These are phyloP conservation scores for Apodemia duryi DNA, from an alignment of 2,888 invertebrate species.

Conservation along the genomic window DNA sequence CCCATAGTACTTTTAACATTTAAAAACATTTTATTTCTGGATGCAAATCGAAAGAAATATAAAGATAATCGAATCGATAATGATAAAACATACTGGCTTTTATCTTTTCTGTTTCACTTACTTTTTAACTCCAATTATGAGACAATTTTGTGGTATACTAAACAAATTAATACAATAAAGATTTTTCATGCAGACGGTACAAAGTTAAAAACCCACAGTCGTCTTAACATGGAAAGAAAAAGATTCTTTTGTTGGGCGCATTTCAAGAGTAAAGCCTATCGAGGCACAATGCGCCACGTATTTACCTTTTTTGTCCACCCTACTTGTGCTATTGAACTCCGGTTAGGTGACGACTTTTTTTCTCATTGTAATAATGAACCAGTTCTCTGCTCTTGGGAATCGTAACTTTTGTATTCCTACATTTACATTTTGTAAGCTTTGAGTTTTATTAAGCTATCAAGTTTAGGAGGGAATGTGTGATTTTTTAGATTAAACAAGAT, in stretches of 20 bases:
- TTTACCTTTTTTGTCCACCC: conserved; percentile 66
- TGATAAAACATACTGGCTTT: too few species aligned
- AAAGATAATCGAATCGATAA: too few species aligned
- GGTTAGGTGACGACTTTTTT: conserved; percentile 37
- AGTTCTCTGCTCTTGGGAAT: conserved; percentile 24
- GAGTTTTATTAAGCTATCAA: conserved; percentile 12
- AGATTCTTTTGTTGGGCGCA: conserved; percentile 66
- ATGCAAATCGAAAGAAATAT: too few species aligned
- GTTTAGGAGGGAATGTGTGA: background rate
- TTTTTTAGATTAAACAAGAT: conserved; percentile 1
- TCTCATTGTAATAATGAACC: conserved; percentile 33
- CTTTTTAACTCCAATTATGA: too few species aligned
- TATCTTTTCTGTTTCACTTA: too few species aligned
- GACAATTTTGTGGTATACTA: too few species aligned
- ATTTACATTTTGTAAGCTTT: conserved; percentile 9
- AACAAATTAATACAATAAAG: background rate
- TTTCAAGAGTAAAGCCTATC: conserved; percentile 69
- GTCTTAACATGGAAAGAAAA: conserved; percentile 70
- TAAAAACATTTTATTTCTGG: too few species aligned
- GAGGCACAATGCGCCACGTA: conserved; percentile 53
- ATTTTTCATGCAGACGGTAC: conserved; percentile 49
- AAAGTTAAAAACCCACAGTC: conserved; percentile 52
- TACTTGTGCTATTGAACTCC: conserved; percentile 46
- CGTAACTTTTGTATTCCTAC: conserved; percentile 24
- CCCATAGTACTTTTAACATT: too few species aligned